phyloP scores from a whole-genome alignment of 2,888 invertebrate species.

The Drosophila barbarae region DNA sequence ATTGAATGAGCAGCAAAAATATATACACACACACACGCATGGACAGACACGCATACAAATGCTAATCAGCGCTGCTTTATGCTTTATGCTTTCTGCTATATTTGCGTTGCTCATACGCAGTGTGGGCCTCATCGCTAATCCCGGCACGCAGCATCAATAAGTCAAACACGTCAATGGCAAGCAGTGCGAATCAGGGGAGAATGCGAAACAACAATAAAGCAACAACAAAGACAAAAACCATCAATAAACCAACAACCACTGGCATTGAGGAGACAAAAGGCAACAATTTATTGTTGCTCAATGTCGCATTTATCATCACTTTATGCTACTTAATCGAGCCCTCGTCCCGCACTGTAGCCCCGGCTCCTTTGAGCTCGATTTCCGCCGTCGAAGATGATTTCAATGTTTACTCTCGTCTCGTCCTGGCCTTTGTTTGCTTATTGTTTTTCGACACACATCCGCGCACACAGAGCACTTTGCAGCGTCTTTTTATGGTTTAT shows the following conservation, averaged over 20 bases:
- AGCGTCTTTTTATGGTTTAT: slow-evolving; percentile 71
- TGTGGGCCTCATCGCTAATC: slow-evolving; percentile 58
- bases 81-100: slow-evolving; percentile 39
- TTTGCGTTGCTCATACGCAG: slow-evolving; percentile 63
- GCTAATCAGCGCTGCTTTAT: slow-evolving; percentile 60
- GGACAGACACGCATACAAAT: slow-evolving; percentile 40
- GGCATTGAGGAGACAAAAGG: slow-evolving; percentile 48
- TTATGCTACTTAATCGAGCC: slow-evolving; percentile 76
- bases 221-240: slow-evolving; percentile 18
- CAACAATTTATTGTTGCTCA: slow-evolving; percentile 73
- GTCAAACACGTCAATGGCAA: slow-evolving; percentile 71
- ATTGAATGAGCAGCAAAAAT: slow-evolving; percentile 63
- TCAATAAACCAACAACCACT: slow-evolving; percentile 18
- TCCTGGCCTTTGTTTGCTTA: slow-evolving; percentile 49
- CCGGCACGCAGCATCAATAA: slow-evolving; percentile 73
- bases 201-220: slow-evolving; percentile 41
- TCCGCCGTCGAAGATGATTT: slow-evolving; percentile 50
- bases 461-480: slow-evolving; percentile 62
- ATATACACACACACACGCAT: slow-evolving; percentile 42
- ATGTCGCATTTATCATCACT: slow-evolving; percentile 76
- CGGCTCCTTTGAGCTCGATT: slow-evolving; percentile 48
- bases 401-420: slow-evolving; percentile 62
- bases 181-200: slow-evolving; percentile 40
- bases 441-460: slow-evolving; percentile 58
- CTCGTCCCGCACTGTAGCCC: slow-evolving; percentile 19